These are phyloP conservation scores for Akabosia matsudoensis DNA, from an alignment of 1,140 invertebrate genomes.

Conservation along the genomic window DNA sequence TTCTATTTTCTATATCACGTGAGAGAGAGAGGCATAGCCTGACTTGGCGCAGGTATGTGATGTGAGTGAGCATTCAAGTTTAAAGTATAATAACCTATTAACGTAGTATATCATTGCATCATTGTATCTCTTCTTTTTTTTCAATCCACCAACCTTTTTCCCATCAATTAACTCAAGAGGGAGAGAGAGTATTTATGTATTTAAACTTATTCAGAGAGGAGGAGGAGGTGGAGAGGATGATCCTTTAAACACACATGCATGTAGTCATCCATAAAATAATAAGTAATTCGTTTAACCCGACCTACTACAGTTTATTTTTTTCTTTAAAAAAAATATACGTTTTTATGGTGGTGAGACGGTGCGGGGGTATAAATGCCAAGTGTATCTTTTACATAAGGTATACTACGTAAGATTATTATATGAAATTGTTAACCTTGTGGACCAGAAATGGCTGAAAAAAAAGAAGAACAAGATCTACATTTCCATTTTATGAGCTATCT, in stretches of 20 bases:
- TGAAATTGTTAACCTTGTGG: no score
- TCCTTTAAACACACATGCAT: background rate
- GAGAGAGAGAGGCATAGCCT: no score
- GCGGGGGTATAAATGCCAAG: no score
- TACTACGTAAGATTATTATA: no score
- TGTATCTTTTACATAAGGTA: no score
- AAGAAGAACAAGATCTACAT: background rate
- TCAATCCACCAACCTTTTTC: background rate
- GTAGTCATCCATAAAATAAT: background rate
- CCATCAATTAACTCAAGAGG: constrained; percentile 17
- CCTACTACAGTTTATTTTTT: background rate
- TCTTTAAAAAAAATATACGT: background rate
- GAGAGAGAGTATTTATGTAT: background rate
- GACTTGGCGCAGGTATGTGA: no score
- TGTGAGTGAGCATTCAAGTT: no score
- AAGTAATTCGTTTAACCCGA: background rate
- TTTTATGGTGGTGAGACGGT: background rate
- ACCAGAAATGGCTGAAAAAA: background rate
- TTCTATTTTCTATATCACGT: no score
- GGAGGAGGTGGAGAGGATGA: background rate
- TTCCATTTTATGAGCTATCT: constrained; percentile 22
- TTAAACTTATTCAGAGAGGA: background rate
- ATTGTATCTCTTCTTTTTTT: background rate
- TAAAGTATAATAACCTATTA: no score
- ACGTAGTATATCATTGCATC: background rate